Evolutionary conservation across 1,140 invertebrate genomes (phyloP).

Genomic region (Cyclargus thomasi): DNA sequence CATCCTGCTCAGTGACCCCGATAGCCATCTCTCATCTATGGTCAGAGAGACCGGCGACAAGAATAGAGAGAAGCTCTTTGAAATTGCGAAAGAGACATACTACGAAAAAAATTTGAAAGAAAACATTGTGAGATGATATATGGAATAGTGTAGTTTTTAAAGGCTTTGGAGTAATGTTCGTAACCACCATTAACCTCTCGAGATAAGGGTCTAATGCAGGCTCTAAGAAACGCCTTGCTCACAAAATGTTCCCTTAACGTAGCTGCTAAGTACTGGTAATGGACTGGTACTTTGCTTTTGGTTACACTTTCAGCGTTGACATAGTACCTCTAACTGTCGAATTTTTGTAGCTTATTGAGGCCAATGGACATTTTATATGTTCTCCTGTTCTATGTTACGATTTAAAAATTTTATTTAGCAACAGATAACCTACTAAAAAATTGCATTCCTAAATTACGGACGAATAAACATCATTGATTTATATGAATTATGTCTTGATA

Average conservation of each 20-base stretch:
- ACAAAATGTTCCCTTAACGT: neutral
- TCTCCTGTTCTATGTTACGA: no score
- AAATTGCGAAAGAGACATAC: constrained; percentile 77
- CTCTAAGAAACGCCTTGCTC: neutral
- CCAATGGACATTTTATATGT: no score
- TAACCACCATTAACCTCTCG: neutral
- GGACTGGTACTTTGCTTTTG: neutral
- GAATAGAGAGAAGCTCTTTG: constrained; percentile 56
- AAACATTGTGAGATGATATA: constrained; percentile 19
- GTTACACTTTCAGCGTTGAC: no score
- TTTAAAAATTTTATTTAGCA: no score
- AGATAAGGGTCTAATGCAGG: neutral
- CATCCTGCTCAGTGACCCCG: constrained; percentile 70
- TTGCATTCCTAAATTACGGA: no score
- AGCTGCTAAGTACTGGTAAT: neutral
- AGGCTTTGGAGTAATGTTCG: neutral
- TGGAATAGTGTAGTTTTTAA: neutral
- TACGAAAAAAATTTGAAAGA: constrained; percentile 65
- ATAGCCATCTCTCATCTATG: constrained; percentile 53
- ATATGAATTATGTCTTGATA: no score
- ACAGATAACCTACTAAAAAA: no score
- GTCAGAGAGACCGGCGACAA: constrained; percentile 60
- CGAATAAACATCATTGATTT: no score
- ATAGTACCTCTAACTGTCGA: no score
- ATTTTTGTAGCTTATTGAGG: no score